Evolutionary conservation across 2,888 invertebrate genomes (phyloP), one percentile per base, ranked within the genome.

Genomic region (Onthophagus sagittarius): DNA sequence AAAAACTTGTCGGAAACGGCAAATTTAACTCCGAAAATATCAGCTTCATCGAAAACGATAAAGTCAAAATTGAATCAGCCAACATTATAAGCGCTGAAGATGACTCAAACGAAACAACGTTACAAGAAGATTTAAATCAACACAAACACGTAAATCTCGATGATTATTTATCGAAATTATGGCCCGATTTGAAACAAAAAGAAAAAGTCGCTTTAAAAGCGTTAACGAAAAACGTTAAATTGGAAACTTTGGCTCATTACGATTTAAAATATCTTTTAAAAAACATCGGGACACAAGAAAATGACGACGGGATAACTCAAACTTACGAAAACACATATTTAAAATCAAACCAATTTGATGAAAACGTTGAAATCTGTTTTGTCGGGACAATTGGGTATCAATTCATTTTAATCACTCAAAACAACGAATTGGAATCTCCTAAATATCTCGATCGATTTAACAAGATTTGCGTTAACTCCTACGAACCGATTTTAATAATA

Each of bases 381-480:
- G 2, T 53, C 2, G 39, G 39, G 11, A 53, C 5, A 7, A 53
- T 53, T 11, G 39, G 39, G 11, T 53, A 53, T 53, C 39, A 53
- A 53, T 53, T 53, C 6, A 53, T 53, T 9, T 53, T 53, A 23
- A 23, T 23, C 23, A 23, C 23, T 1, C 2, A 23, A 23, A 23
- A 23, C 6, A 15, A 67, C 2, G 23, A 32, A 67, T 9, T 67
- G 9, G 67, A 67, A 15, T 31, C 67, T n/a, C 67, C 67, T 4
- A 67, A 67, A 67, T 67, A 67, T 32, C n/a, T 31, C 15, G 67
- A 67, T 67, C n/a, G 11, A 23, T 67, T 67, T 23, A 15, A 67
- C n/a, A 67, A 67, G 31, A 67, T n/a, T n/a, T 67, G 67, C 13
- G 31, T 67, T 9, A 67, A 67, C 23, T 67, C 67, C 2, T 31